Percentiles rank a stretch among this genome's conserved stretches.
Conservation (phyloP, 2,113 vertebrate genomes). For the Sinocyclocheilus anophthalmus region DNA sequence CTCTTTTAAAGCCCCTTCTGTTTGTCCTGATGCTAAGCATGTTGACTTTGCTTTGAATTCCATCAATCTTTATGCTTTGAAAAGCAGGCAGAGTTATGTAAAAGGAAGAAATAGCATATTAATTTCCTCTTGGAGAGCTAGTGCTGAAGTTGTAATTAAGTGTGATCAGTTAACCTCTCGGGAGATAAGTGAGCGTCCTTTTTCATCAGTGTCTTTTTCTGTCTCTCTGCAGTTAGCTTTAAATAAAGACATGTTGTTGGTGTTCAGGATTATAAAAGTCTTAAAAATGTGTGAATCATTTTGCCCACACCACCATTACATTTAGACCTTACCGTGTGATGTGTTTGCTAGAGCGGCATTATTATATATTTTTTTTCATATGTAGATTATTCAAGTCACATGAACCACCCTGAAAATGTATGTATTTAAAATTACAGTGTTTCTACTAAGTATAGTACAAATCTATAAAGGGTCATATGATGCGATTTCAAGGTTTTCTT, state of each 20-base stretch:
- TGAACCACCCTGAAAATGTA: too few relatives aligned
- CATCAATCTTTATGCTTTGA: conserved; percentile 41
- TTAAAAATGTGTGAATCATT: neutral
- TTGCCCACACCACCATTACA: neutral
- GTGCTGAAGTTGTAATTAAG: conserved; percentile 64
- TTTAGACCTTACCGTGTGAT: neutral
- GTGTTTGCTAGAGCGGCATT: neutral
- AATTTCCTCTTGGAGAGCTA: conserved; percentile 52
- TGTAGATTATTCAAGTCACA: neutral
- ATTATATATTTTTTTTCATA: neutral
- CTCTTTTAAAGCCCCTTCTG: neutral
- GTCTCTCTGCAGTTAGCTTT: conserved; percentile 19
- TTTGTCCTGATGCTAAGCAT: conserved; percentile 47
- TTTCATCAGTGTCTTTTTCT: neutral
- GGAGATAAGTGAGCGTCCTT: conserved; percentile 38
- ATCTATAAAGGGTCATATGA: too few relatives aligned
- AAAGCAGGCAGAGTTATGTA: conserved; percentile 63
- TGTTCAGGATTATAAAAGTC: neutral
- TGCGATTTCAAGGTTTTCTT: too few relatives aligned
- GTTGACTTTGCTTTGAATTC: conserved; percentile 54
- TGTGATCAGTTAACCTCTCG: conserved; percentile 47
- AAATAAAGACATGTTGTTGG: neutral
- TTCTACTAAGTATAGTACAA: too few relatives aligned
- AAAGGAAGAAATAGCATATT: conserved; percentile 53
- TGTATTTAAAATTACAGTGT: too few relatives aligned